Evolutionary conservation across 2,797 vertebrate genomes (phyloP).

Genomic region (Galaxias olidus): DNA sequence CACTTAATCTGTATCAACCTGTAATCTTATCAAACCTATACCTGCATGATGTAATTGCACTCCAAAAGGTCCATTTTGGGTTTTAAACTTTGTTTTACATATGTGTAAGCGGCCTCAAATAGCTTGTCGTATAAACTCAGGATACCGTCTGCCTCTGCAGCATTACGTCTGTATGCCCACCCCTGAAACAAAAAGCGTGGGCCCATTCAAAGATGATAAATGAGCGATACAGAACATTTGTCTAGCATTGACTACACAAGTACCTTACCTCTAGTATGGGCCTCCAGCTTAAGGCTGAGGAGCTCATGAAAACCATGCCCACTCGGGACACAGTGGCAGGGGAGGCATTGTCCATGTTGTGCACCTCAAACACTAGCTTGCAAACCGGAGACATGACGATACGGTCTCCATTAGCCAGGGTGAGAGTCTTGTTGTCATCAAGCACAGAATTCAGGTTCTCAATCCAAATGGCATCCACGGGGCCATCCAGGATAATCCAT

Average conservation of each 20-base stretch:
- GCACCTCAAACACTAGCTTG: slow-evolving; percentile 90
- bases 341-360: slow-evolving; percentile 92
- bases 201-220: not conserved
- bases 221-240: no score
- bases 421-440: slow-evolving; percentile 92
- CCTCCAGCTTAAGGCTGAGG: slow-evolving; percentile 85
- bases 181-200: slow-evolving; percentile 65
- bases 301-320: slow-evolving; percentile 95
- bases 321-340: slow-evolving; percentile 91
- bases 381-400: slow-evolving; percentile 91
- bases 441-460: slow-evolving; percentile 94
- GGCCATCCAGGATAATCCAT: slow-evolving; percentile 93
- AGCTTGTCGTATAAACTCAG: slow-evolving; percentile 66
- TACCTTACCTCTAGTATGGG: slow-evolving; percentile 85
- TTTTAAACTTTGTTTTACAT: slow-evolving; percentile 76
- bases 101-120: slow-evolving; percentile 77
- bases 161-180: slow-evolving; percentile 75
- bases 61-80: slow-evolving; percentile 82
- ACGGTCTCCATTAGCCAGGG: slow-evolving; percentile 89
- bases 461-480: slow-evolving; percentile 94
- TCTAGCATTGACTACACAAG: slow-evolving; percentile 5
- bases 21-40: slow-evolving; percentile 9
- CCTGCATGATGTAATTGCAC: slow-evolving; percentile 81
- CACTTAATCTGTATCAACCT: no score
- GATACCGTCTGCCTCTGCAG: slow-evolving; percentile 71